Percentiles rank a stretch among this genome's conserved stretches.
Conservation (phyloP, 92 coral and sea anemone species). For the Ricordea florida region DNA sequence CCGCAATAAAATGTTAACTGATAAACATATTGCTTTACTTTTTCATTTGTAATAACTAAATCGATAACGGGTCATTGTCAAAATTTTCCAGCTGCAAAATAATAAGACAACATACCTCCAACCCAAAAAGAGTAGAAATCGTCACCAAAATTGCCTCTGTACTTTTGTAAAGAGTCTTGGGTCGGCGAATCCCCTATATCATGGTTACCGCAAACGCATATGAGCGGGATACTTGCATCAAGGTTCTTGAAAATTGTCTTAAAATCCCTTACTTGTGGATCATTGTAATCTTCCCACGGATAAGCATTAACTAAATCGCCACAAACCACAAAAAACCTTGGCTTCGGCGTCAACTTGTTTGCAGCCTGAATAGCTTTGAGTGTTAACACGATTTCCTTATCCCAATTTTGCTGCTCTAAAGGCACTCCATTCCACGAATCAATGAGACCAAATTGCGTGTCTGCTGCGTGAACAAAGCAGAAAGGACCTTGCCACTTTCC, state of each 20-base stretch:
- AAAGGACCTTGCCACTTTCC: conserved; percentile 95
- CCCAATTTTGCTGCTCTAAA: conserved; percentile 85
- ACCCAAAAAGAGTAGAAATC: conserved; percentile 97
- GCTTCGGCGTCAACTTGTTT: conserved; percentile 86
- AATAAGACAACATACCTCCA: conserved; percentile 73
- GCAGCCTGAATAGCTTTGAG: conserved; percentile 82
- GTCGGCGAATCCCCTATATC: conserved; percentile 95
- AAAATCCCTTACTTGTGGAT: conserved; percentile 89
- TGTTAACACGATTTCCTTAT: conserved; percentile 77
- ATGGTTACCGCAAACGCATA: conserved; percentile 98
- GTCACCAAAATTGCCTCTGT: conserved; percentile 89
- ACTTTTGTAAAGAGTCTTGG: conserved; percentile 69
- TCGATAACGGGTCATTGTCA: not conserved
- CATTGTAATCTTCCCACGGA: conserved; percentile 80
- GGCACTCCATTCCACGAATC: conserved; percentile 93
- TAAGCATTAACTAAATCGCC: conserved; percentile 97
- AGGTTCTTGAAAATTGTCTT: conserved; percentile 83
- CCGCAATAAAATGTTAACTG: no score
- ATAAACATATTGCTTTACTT: not conserved
- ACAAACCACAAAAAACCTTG: conserved; percentile 96
- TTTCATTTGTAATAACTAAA: not conserved
- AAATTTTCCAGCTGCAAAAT: not conserved
- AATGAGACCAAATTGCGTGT: conserved; percentile 93
- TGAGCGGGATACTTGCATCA: conserved; percentile 86
- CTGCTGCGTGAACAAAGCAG: conserved; percentile 94